Evolutionary conservation across 2,113 vertebrate genomes (phyloP).

Genomic region (Acanthochromis polyacanthus): DNA sequence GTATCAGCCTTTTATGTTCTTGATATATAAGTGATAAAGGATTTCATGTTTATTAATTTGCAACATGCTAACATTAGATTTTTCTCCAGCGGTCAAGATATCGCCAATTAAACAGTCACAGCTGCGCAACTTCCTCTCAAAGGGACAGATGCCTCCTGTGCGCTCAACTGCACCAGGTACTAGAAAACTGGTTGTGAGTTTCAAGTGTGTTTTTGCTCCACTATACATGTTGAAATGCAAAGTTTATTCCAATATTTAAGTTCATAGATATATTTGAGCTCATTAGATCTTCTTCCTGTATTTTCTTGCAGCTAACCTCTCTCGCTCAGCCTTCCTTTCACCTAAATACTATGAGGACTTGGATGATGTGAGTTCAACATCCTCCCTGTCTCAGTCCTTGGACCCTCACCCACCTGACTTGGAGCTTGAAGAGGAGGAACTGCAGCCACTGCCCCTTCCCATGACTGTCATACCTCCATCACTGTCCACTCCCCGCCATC

Average conservation of each 20-base stretch:
- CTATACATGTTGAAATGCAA: not conserved
- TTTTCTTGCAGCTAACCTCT: constrained; percentile 88
- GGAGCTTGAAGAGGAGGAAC: constrained; percentile 81
- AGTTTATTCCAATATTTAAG: not conserved
- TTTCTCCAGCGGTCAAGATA: constrained; percentile 86
- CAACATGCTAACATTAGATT: not conserved
- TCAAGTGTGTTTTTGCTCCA: not conserved
- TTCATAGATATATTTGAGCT: no score
- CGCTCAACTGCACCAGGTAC: constrained; percentile 97
- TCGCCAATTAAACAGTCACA: constrained; percentile 92
- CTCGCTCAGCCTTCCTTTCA: constrained; percentile 94
- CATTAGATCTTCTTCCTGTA: not conserved
- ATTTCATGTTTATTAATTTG: not conserved
- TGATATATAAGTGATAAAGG: not conserved
- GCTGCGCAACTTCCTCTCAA: constrained; percentile 94
- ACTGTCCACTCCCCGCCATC: constrained; percentile 83
- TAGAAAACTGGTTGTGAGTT: not conserved
- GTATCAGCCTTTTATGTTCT: constrained; percentile 75
- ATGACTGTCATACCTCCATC: constrained; percentile 30
- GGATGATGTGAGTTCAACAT: constrained; percentile 94
- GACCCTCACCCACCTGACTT: constrained; percentile 86
- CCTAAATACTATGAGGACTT: constrained; percentile 93
- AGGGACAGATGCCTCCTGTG: constrained; percentile 93
- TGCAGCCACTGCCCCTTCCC: constrained; percentile 61
- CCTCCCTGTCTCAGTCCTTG: constrained; percentile 89